These are phyloP conservation scores for Hylia prasina DNA, from an alignment of 2,113 vertebrate species.

Conservation along the genomic window DNA sequence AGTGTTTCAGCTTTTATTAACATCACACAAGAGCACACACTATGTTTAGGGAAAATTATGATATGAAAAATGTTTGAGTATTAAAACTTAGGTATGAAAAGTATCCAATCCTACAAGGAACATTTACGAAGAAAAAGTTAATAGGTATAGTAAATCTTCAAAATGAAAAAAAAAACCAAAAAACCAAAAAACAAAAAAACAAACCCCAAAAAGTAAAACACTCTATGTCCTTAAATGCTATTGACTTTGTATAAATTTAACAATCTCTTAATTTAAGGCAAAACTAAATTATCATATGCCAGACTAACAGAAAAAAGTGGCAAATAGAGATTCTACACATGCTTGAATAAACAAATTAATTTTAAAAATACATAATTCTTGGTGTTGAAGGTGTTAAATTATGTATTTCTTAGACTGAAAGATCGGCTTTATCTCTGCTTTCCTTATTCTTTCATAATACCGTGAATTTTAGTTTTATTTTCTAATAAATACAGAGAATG, in stretches of 20 bases:
- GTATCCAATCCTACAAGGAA: neutral
- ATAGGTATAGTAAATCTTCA: neutral
- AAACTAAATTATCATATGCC: neutral
- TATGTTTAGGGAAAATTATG: neutral
- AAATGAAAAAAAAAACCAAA: neutral
- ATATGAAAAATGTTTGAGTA: neutral
- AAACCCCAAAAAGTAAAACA: neutral
- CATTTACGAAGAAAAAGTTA: neutral
- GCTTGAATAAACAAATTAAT: neutral
- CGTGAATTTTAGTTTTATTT: neutral
- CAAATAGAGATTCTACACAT: neutral
- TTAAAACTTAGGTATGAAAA: neutral
- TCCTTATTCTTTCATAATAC: neutral
- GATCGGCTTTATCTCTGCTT: neutral
- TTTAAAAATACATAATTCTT: neutral
- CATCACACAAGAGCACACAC: neutral
- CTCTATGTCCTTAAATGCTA: neutral
- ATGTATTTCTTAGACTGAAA: neutral
- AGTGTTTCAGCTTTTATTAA: conserved; percentile 27
- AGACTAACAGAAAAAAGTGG: neutral
- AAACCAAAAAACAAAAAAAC: no score
- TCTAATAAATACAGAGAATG: neutral
- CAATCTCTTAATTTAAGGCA: neutral
- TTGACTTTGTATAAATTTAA: neutral
- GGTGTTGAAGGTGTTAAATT: neutral